These are phyloP conservation scores for Setophaga kirtlandii DNA, from an alignment of 2,113 vertebrate genomes.

Conservation along the genomic window DNA sequence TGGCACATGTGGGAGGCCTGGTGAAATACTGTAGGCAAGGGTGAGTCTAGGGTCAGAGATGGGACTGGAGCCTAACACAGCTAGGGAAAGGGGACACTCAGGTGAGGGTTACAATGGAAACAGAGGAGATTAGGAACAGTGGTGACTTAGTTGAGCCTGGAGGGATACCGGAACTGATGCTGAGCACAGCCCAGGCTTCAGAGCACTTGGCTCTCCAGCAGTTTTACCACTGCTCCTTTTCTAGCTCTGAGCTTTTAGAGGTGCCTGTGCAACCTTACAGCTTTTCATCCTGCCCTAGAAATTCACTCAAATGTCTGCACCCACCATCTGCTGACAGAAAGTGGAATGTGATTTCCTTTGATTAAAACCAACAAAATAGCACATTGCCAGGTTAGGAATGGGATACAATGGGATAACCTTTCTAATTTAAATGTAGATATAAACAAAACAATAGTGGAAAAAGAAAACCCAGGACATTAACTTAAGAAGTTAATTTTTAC, in stretches of 20 bases:
- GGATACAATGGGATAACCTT: background rate
- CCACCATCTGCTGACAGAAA: background rate
- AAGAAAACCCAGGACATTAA: background rate
- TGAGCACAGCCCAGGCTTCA: background rate
- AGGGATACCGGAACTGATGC: background rate
- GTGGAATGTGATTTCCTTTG: background rate
- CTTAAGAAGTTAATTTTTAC: background rate
- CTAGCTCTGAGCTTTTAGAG: background rate
- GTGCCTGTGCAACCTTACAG: background rate
- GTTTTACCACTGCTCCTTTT: background rate
- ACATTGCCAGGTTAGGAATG: background rate
- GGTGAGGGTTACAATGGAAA: background rate
- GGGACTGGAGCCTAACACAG: background rate
- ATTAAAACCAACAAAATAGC: background rate
- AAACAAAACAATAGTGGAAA: background rate
- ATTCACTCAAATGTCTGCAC: background rate
- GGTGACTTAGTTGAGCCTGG: background rate
- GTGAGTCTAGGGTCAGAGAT: background rate
- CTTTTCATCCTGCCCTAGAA: background rate
- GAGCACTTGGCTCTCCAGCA: background rate
- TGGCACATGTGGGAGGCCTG: fast-evolving
- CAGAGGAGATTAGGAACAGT: background rate
- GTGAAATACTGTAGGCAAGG: background rate
- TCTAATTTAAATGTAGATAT: background rate
- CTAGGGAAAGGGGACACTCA: background rate